phyloP scores from a whole-genome alignment of 2,797 vertebrate species.

The Champsocephalus gunnari region DNA sequence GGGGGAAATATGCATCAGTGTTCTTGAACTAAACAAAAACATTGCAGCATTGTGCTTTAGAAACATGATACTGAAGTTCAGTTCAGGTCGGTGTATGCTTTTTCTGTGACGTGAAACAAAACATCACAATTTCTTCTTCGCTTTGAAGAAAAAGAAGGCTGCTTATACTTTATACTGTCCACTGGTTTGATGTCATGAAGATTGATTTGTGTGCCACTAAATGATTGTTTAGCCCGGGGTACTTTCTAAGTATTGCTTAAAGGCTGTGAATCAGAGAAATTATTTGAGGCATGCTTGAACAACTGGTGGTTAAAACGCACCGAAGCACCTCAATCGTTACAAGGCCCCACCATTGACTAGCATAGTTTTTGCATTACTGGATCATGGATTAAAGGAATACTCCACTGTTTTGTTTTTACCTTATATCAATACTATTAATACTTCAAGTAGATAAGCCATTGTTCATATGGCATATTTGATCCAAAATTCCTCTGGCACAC shows the following conservation, averaged over 20 bases:
- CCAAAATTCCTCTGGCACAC: neutral
- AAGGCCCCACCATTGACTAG: slow-evolving; percentile 67
- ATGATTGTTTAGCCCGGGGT: slow-evolving; percentile 33
- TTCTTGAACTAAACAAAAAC: slow-evolving; percentile 17
- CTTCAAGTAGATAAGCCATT: neutral
- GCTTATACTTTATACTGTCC: neutral
- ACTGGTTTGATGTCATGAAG: slow-evolving; percentile 21
- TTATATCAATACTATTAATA: neutral
- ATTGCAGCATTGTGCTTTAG: slow-evolving; percentile 50
- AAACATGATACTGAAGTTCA: slow-evolving; percentile 6
- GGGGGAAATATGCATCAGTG: slow-evolving; percentile 1
- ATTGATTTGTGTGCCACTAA: slow-evolving; percentile 30
- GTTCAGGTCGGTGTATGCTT: slow-evolving; percentile 22
- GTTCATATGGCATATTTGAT: neutral
- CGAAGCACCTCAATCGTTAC: slow-evolving; percentile 36
- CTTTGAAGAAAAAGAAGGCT: neutral
- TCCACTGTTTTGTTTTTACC: slow-evolving; percentile 40
- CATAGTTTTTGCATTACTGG: slow-evolving; percentile 79
- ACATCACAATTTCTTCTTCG: slow-evolving; percentile 15
- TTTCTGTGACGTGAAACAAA: neutral
- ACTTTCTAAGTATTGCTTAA: slow-evolving; percentile 66
- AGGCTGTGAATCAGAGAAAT: slow-evolving; percentile 61
- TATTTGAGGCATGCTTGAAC: slow-evolving; percentile 60
- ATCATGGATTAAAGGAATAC: slow-evolving; percentile 66
- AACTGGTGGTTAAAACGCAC: slow-evolving; percentile 50